A percentile compares a stretch with the other conserved stretches of the same genome.
These are phyloP conservation scores for Ylistrum balloti DNA, from an alignment of 1,140 invertebrate species.

Conservation along the genomic window DNA sequence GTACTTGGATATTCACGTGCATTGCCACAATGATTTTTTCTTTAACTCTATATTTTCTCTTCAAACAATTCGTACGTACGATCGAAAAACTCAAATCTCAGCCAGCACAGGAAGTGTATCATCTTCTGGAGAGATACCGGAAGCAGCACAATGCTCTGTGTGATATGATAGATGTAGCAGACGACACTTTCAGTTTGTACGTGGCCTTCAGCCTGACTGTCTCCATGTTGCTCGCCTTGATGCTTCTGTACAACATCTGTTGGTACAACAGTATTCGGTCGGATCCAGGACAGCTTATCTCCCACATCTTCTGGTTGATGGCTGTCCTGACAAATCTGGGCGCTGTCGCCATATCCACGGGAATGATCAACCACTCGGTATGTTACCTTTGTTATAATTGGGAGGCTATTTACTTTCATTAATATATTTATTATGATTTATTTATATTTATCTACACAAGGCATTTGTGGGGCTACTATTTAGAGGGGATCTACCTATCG, in stretches of 20 bases:
- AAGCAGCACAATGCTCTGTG: neutral
- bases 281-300: neutral
- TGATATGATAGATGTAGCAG: neutral
- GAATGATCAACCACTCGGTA: neutral
- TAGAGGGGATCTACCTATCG: too few relatives aligned
- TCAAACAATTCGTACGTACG: neutral
- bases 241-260: neutral
- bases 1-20: neutral
- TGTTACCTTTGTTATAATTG: too few relatives aligned
- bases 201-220: neutral
- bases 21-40: neutral
- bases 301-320: constrained; percentile 14
- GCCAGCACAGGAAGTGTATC: neutral
- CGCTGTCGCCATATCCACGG: neutral
- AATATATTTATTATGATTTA: too few relatives aligned
- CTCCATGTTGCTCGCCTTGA: neutral
- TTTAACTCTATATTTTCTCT: neutral
- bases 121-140: neutral
- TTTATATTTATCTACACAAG: too few relatives aligned
- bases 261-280: neutral
- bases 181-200: neutral
- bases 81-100: neutral
- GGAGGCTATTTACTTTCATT: too few relatives aligned
- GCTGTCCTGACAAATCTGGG: neutral
- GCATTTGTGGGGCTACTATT: too few relatives aligned